Evolutionary conservation across 2,113 vertebrate genomes (phyloP), one percentile per base, ranked within the genome.

Genomic region (Amblyornis subalaris): DNA sequence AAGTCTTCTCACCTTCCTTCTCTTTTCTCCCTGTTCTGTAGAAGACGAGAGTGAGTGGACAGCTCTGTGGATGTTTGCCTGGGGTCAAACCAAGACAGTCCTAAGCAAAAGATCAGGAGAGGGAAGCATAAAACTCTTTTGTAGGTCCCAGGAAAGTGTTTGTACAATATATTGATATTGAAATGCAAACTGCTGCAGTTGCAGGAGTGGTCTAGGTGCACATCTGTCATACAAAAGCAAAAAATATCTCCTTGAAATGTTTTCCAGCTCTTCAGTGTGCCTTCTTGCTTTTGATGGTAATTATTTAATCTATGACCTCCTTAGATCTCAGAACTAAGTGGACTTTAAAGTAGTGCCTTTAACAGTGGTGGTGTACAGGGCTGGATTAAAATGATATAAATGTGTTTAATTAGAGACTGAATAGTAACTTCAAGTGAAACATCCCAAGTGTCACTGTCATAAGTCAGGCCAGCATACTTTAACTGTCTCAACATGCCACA

Each of bases 171-270:
- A 36, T 23, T 75, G 70, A 44, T 69, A 47, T 3, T 45, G 26
- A 66, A 89, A 55, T 62, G 29, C 38, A 35, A 58, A 60, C 0
- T 2, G 3, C 14, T 75, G 29, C 31, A 58, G 21, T 73, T 92
- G 42, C 13, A 7, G 23, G 38, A 76, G 23, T 61, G 19, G 9
- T 45, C 36, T 73, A 48, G 36, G 33, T 69, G n/a, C 4, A 1
- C 7, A 13, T 28, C 42, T 57, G n/a, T 62, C 0, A 0, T 25
- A 77, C 21, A 54, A 44, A 64, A 35, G 38, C 5, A 20, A 69
- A 54, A 93, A 36, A 58, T 48, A 73, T 45, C 50, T 55, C 16
- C 51, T 74, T 11, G 3, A 62, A 86, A 45, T 57, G n/a, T 76
- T 73, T 80, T 88, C 23, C 12, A 48, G 0, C 72, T 86, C 55